Evolutionary conservation across 2,113 vertebrate species (phyloP).

Genomic region (Noctilio leporinus): DNA sequence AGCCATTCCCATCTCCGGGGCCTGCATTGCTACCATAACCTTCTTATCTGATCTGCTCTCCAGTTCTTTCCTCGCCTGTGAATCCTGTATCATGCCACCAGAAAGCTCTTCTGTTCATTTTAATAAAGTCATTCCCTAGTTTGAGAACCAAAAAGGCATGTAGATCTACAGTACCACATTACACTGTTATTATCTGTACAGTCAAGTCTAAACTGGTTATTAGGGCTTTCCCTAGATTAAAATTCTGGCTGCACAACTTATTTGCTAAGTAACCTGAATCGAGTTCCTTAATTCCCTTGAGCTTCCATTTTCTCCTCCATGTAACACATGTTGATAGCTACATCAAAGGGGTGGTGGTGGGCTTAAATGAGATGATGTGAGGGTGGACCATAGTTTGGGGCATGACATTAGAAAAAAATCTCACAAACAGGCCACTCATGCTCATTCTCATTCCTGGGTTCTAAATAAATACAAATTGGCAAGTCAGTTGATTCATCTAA

Average conservation of each 20-base stretch:
- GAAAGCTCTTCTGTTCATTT: background rate
- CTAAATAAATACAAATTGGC: background rate
- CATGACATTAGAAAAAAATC: background rate
- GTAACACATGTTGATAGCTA: background rate
- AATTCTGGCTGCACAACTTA: background rate
- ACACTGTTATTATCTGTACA: background rate
- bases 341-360: background rate
- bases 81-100: background rate
- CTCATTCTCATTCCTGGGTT: background rate
- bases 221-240: background rate
- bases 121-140: background rate
- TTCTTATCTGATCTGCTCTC: background rate
- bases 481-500: background rate
- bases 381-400: background rate
- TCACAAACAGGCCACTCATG: background rate
- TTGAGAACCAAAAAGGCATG: background rate
- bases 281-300: background rate
- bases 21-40: background rate
- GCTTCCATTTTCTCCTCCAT: background rate
- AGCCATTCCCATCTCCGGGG: background rate
- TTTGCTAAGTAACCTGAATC: background rate
- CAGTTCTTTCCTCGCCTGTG: background rate
- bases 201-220: background rate
- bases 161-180: background rate
- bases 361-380: background rate